These are phyloP conservation scores for Tetrao urogallus DNA, from an alignment of 2,113 vertebrate species.

Conservation along the genomic window DNA sequence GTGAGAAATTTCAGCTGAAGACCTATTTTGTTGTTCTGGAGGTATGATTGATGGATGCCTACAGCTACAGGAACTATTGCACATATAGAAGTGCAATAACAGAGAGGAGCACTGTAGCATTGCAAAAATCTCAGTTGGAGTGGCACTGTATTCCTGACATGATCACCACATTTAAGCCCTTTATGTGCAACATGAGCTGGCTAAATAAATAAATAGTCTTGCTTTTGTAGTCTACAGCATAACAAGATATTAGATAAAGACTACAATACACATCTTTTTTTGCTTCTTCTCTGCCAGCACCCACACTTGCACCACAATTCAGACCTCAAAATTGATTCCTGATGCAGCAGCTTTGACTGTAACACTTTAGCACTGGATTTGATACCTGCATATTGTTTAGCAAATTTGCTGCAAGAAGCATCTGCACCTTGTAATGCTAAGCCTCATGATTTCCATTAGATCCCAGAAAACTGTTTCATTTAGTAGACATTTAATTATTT, in stretches of 20 bases:
- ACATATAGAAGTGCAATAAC: neutral
- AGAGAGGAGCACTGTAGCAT: neutral
- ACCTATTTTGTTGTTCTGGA: neutral
- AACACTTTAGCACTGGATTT: neutral
- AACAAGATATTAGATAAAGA: neutral
- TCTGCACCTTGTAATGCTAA: neutral
- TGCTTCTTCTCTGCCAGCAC: neutral
- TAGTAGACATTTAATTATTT: neutral
- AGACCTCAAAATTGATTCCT: neutral
- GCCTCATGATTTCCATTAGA: neutral
- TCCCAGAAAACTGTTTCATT: neutral
- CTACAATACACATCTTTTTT: accelerated
- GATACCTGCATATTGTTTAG: neutral
- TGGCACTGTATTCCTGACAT: neutral
- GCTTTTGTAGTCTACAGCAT: neutral
- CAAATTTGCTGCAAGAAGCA: neutral
- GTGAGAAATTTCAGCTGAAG: neutral
- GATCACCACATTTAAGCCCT: neutral
- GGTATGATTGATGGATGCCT: accelerated
- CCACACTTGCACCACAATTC: neutral
- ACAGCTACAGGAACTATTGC: neutral
- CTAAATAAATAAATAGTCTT: neutral
- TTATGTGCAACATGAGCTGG: neutral
- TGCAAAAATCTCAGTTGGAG: neutral
- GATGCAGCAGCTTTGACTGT: neutral